Evolutionary conservation across 2,888 invertebrate species (phyloP).

Genomic region (Buathra laborator): DNA sequence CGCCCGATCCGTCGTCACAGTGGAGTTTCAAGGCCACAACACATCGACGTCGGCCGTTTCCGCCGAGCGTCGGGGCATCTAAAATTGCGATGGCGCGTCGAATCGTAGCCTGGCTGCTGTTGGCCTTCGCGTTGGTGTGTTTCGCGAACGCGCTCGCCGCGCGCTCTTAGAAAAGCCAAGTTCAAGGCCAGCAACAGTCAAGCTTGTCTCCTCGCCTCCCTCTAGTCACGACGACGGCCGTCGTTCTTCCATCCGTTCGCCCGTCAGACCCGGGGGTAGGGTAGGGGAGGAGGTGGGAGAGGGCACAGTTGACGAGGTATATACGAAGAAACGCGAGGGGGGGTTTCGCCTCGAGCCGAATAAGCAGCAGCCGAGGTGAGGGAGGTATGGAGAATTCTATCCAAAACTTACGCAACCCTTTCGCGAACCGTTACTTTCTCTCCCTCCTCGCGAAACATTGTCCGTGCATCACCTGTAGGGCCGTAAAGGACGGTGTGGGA

Average conservation of each 20-base stretch:
- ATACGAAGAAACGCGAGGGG: background rate
- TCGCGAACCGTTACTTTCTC: slow-evolving; percentile 66
- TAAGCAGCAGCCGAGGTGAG: background rate
- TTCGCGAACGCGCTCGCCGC: slow-evolving; percentile 48
- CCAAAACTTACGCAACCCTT: slow-evolving; percentile 66
- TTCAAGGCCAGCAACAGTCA: slow-evolving; percentile 81
- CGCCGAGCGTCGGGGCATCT: slow-evolving; percentile 79
- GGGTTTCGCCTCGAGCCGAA: background rate
- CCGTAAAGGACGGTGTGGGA: background rate
- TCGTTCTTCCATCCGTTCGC: slow-evolving; percentile 6
- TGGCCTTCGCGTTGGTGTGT: slow-evolving; percentile 72
- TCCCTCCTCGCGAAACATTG: slow-evolving; percentile 39
- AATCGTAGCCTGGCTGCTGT: slow-evolving; percentile 48
- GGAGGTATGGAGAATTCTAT: slow-evolving; percentile 6
- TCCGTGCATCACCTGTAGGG: slow-evolving; percentile 32
- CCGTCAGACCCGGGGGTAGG: slow-evolving; percentile 7
- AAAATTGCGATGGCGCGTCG: slow-evolving; percentile 77
- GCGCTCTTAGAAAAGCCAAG: slow-evolving; percentile 82
- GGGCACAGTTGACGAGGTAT: background rate
- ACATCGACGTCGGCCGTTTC: slow-evolving; percentile 78
- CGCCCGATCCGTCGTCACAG: slow-evolving; percentile 34
- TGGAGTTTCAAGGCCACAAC: slow-evolving; percentile 73
- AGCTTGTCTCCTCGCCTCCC: slow-evolving; percentile 69
- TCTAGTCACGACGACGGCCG: slow-evolving; percentile 18
- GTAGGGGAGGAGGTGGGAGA: background rate